These are phyloP conservation scores for Caenorhabditis drosophilae DNA, from an alignment of 2,888 invertebrate genomes.

Conservation along the genomic window DNA sequence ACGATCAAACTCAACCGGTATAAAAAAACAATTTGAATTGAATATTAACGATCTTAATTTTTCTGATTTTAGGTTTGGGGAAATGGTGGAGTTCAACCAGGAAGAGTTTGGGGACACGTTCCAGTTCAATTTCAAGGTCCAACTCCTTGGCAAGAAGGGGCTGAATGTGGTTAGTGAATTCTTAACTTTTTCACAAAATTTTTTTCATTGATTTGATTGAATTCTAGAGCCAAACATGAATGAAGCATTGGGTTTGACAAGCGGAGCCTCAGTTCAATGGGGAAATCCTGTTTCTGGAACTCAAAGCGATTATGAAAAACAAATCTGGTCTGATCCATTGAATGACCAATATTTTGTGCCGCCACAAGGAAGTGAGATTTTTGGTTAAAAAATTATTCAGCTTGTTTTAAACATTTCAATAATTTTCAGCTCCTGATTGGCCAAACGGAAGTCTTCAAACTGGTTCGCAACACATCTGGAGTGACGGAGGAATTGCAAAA, in stretches of 20 bases:
- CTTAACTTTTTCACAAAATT: neutral
- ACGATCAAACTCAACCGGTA: slow-evolving; percentile 38
- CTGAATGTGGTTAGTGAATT: slow-evolving; percentile 1
- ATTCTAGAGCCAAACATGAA: slow-evolving; percentile 25
- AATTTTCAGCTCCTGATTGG: slow-evolving; percentile 35
- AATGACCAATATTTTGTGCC: slow-evolving; percentile 19
- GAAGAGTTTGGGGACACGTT: slow-evolving; percentile 28
- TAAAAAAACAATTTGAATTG: neutral
- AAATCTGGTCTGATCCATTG: slow-evolving; percentile 34
- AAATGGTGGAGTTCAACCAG: slow-evolving; percentile 13
- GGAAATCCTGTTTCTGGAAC: slow-evolving; percentile 32
- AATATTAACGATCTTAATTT: too few relatives aligned
- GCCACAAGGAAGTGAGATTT: slow-evolving; percentile 10
- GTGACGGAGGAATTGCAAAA: slow-evolving; percentile 42
- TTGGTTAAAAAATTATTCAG: neutral
- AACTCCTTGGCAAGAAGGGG: slow-evolving; percentile 18
- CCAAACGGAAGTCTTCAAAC: slow-evolving; percentile 14
- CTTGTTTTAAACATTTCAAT: too few relatives aligned
- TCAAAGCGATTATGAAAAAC: slow-evolving; percentile 29
- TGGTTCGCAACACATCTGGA: slow-evolving; percentile 41
- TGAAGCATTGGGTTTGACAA: slow-evolving; percentile 26
- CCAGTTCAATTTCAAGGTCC: slow-evolving; percentile 17
- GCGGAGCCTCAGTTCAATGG: slow-evolving; percentile 35
- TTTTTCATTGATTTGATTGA: neutral
- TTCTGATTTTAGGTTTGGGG: slow-evolving; percentile 24